phyloP scores from a whole-genome alignment of 2,888 invertebrate species.

The Agrypnus murinus region DNA sequence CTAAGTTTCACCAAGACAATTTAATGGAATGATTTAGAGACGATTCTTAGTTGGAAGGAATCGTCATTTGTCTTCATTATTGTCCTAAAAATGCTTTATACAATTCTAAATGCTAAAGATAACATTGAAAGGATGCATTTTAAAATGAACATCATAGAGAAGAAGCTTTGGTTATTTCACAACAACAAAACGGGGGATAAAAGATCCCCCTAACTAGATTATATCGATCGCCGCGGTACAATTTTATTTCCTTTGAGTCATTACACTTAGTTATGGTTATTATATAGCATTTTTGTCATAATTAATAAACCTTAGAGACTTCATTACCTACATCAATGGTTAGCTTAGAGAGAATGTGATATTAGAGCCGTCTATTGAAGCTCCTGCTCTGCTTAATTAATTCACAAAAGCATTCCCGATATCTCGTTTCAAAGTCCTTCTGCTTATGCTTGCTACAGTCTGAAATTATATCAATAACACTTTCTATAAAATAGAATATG shows the following conservation, averaged over 20 bases:
- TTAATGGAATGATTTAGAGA: conserved; percentile 36
- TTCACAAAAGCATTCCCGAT: conserved; percentile 40
- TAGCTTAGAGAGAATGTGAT: conserved; percentile 46
- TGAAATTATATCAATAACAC: conserved; percentile 28
- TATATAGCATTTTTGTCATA: conserved; percentile 55
- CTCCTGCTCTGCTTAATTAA: conserved; percentile 46
- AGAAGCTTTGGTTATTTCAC: conserved; percentile 17
- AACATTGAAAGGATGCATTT: not conserved
- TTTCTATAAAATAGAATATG: conserved; percentile 18
- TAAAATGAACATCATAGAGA: conserved; percentile 21
- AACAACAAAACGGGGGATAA: conserved; percentile 34
- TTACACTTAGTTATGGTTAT: conserved; percentile 57
- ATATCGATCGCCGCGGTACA: conserved; percentile 41
- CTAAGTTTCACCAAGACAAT: conserved; percentile 33
- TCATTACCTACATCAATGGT: conserved; percentile 49
- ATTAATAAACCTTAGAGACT: conserved; percentile 55
- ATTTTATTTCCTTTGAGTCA: conserved; percentile 55
- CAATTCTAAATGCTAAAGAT: not conserved
- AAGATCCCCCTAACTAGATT: conserved; percentile 36
- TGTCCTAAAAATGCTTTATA: not conserved
- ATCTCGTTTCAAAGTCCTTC: conserved; percentile 44
- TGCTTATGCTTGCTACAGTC: conserved; percentile 6
- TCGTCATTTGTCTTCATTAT: conserved; percentile 43
- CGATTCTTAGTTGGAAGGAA: conserved; percentile 9
- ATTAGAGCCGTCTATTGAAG: conserved; percentile 46